Conservation (phyloP, 2,888 invertebrate genomes). For the Elmis aenea region DNA sequence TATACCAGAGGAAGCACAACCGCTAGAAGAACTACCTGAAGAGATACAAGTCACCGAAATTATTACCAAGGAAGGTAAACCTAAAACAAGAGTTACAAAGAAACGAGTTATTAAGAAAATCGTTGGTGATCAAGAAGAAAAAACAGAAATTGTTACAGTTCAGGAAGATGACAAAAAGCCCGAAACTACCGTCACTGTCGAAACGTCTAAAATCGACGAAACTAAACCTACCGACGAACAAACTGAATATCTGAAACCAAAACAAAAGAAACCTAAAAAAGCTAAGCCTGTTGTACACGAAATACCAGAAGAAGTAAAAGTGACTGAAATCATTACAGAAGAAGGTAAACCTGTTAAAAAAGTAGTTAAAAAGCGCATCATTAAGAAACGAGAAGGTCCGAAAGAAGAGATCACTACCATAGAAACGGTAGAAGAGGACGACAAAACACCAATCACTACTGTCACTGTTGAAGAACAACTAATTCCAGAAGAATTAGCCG, state of each 20-base stretch:
- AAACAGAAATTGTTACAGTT: slow-evolving; percentile 38
- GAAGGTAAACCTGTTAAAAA: slow-evolving; percentile 39
- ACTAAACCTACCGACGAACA: slow-evolving; percentile 35
- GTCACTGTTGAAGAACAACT: slow-evolving; percentile 33
- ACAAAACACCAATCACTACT: slow-evolving; percentile 42
- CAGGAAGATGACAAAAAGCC: slow-evolving; percentile 29
- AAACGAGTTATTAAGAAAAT: slow-evolving; percentile 46
- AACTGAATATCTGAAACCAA: too few relatives aligned
- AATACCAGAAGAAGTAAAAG: slow-evolving; percentile 11
- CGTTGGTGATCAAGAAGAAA: slow-evolving; percentile 42
- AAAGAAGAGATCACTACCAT: slow-evolving; percentile 48
- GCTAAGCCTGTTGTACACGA: slow-evolving; percentile 20
- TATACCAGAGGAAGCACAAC: slow-evolving; percentile 27
- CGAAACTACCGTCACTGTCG: slow-evolving; percentile 34
- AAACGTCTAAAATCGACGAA: slow-evolving; percentile 24
- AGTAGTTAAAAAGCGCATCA: slow-evolving; percentile 40
- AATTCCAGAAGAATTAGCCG: slow-evolving; percentile 14
- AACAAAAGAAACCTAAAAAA: slow-evolving; percentile 28
- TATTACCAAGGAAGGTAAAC: slow-evolving; percentile 26
- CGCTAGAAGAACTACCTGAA: slow-evolving; percentile 31
- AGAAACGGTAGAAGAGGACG: slow-evolving; percentile 44
- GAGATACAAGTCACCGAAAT: slow-evolving; percentile 32
- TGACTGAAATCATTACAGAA: slow-evolving; percentile 23
- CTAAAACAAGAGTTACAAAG: slow-evolving; percentile 36
- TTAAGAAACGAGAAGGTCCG: slow-evolving; percentile 44